These are phyloP conservation scores for Babylonia areolata DNA, from an alignment of 1,140 invertebrate genomes.

Conservation along the genomic window DNA sequence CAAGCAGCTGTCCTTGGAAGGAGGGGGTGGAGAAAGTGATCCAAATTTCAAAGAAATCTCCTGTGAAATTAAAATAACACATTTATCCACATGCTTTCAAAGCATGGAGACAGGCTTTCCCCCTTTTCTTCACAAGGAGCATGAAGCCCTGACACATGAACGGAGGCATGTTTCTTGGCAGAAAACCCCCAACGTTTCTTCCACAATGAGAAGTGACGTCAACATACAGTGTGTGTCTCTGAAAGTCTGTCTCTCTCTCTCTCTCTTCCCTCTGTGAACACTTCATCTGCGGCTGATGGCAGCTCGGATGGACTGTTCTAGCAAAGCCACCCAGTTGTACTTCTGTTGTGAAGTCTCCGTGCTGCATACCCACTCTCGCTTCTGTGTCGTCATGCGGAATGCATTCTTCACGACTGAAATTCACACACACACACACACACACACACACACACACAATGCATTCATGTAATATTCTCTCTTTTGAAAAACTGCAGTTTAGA, in stretches of 20 bases:
- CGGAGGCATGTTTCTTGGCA: not conserved
- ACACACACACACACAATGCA: no score
- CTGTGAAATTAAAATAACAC: no score
- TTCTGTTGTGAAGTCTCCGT: conserved; percentile 59
- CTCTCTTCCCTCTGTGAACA: not conserved
- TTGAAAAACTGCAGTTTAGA: no score
- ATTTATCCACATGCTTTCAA: no score
- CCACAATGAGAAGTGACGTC: not conserved
- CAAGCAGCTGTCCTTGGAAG: no score
- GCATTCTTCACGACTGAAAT: conserved; percentile 66
- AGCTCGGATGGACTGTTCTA: conserved; percentile 60
- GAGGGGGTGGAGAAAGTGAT: no score
- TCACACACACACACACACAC: not conserved
- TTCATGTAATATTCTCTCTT: no score
- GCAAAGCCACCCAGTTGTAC: conserved; percentile 66
- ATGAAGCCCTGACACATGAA: conserved; percentile 1
- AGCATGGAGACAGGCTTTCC: no score
- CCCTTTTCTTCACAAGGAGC: no score
- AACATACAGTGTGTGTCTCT: not conserved
- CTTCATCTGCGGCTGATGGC: conserved; percentile 50
- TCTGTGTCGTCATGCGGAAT: conserved; percentile 63
- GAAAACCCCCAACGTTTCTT: no score
- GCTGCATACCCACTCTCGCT: conserved; percentile 57
- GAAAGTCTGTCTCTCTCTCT: conserved; percentile 24
- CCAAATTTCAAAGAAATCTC: no score